Conservation (phyloP, 2,888 invertebrate species). For the Dryobotodes eremita region DNA sequence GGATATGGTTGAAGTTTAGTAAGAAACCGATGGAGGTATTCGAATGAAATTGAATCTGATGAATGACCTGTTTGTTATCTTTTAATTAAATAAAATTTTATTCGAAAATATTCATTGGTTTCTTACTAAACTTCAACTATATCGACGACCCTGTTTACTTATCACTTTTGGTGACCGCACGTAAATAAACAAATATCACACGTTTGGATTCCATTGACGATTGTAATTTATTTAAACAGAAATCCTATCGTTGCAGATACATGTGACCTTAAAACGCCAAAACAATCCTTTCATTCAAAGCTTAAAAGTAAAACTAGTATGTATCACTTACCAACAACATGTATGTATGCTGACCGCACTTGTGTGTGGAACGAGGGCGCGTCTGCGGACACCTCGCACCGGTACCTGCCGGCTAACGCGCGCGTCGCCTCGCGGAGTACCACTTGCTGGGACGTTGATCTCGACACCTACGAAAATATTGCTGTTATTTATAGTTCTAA, state of each 20-base stretch:
- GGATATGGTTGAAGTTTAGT: too few relatives aligned
- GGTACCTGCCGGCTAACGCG: slow-evolving; percentile 93
- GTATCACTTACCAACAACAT: slow-evolving; percentile 93
- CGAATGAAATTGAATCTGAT: too few relatives aligned
- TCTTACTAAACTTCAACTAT: too few relatives aligned
- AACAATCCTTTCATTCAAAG: neutral
- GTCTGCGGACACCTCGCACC: slow-evolving; percentile 94
- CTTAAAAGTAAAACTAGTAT: neutral
- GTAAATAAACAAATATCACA: too few relatives aligned
- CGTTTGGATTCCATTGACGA: neutral
- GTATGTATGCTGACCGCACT: slow-evolving; percentile 92
- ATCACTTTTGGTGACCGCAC: too few relatives aligned
- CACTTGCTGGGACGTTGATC: slow-evolving; percentile 92
- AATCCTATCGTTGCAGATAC: neutral
- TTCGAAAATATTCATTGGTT: too few relatives aligned
- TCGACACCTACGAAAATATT: slow-evolving; percentile 88
- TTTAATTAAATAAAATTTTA: too few relatives aligned
- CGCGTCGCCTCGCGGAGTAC: slow-evolving; percentile 92
- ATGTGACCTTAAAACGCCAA: neutral
- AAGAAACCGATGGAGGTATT: too few relatives aligned
- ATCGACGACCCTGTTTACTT: too few relatives aligned
- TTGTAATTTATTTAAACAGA: neutral
- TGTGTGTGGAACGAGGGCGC: slow-evolving; percentile 93
- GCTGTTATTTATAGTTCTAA: neutral
- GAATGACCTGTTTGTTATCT: too few relatives aligned